Base-by-base conservation (phyloP, 2,113 vertebrate species). In the Panthera leo region DNA sequence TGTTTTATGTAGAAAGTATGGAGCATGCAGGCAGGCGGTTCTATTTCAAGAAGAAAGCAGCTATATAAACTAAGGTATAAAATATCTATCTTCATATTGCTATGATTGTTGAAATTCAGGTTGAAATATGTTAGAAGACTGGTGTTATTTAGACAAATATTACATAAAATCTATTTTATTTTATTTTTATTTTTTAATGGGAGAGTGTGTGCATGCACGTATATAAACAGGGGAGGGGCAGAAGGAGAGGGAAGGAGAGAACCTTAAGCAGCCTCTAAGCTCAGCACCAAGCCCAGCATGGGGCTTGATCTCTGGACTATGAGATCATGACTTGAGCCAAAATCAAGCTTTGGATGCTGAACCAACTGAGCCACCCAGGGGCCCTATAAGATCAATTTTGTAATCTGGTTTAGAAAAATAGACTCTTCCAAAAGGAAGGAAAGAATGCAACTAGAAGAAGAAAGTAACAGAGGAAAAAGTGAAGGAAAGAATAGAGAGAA, bases 61-160 rank as follows among this genome's bases (percentile, higher is more conserved):
- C 63, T 21, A 27, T 25, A 31, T 83, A 61, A 42, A 31, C 4
- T n/a, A 82, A n/a, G 5, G 15, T 25, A 21, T 48, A 23, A 42
- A n/a, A 5, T 23, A 39, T 14, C 9, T 3, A 65, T 6, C 0
- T 18, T 11, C 36, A 5, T 31, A 11, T 0, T 25, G 8, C 8
- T 31, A 3, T 4, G 27, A 10, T 48, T 83, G 39, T 6, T 92
- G 45, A 6, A 25, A 88, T 76, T 76, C 8, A 45, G 1, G 9
- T 92, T 36, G 8, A 75, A 89, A 34, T 79, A 53, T 2, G 11
- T 39, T 68, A 89, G 31, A 15, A 80, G 9, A 42, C 12, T 11
- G 31, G 31, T 8, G 8, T 8, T 31, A 65, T 34, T 90, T 76
- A 23, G 13, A 67, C 7, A 95, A 82, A 31, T 55, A 67, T 23